Percentiles rank a stretch among this genome's conserved stretches.
Evolutionary conservation across 2,797 vertebrate genomes (phyloP).

Genomic region (Crax fasciolata): DNA sequence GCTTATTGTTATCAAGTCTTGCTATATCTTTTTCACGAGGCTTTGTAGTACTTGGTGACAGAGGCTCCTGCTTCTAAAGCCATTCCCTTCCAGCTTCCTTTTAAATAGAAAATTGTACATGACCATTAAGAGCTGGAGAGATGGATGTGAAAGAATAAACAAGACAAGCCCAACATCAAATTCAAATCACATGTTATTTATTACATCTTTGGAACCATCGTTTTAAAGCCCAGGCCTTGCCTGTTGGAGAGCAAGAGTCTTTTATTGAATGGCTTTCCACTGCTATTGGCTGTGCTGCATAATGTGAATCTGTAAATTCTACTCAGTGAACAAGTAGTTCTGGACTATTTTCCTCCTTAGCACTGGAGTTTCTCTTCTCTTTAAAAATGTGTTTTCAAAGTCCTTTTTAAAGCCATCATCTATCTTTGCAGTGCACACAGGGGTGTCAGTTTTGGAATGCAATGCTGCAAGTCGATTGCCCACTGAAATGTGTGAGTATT

Average conservation of each 20-base stretch:
- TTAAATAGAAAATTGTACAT: neutral
- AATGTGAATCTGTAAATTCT: neutral
- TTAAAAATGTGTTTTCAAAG: neutral
- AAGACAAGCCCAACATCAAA: neutral
- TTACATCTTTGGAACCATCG: neutral
- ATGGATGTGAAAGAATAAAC: neutral
- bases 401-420: neutral
- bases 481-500: conserved; percentile 79
- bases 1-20: neutral
- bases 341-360: fast-evolving
- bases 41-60: neutral
- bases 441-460: conserved; percentile 79
- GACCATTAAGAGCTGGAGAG: neutral
- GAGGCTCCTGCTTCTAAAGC: neutral
- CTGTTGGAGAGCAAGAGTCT: fast-evolving
- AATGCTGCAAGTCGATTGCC: conserved; percentile 43
- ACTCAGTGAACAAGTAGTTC: neutral
- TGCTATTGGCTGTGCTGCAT: neutral
- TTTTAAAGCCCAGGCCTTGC: neutral
- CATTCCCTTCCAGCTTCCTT: neutral
- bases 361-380: neutral
- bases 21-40: neutral
- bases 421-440: conserved; percentile 72
- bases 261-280: neutral
- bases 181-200: neutral